Percentiles rank a stretch among this genome's conserved stretches.
Evolutionary conservation across 1,140 invertebrate genomes (phyloP).

Genomic region (Drosophila setifemur): DNA sequence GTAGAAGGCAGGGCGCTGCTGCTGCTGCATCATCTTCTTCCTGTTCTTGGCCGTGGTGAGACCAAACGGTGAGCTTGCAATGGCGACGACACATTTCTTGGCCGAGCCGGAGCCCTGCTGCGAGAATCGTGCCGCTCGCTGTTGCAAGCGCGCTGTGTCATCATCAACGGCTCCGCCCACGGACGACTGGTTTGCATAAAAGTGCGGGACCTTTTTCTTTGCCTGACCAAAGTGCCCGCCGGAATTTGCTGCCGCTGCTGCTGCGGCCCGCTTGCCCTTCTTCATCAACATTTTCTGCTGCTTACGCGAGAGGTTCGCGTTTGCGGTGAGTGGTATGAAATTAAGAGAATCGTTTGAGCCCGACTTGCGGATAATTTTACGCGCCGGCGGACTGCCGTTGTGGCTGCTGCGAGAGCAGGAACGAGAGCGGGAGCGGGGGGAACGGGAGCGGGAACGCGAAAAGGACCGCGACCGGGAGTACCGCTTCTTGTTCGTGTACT

Average conservation of each 20-base stretch:
- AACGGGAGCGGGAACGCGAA: conserved; percentile 58
- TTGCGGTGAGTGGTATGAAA: conserved; percentile 71
- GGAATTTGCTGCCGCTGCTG: conserved; percentile 21
- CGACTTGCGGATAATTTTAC: conserved; percentile 67
- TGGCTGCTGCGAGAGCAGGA: conserved; percentile 68
- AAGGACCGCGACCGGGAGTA: conserved; percentile 64
- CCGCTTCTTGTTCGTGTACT: conserved; percentile 64
- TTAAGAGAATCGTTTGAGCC: conserved; percentile 56
- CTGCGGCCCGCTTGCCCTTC: conserved; percentile 83
- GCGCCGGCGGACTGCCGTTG: conserved; percentile 57
- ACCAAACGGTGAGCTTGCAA: conserved; percentile 78
- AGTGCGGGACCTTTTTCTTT: conserved; percentile 85
- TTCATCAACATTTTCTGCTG: conserved; percentile 68
- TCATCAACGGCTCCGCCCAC: conserved; percentile 86
- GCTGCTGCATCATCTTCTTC: conserved; percentile 41
- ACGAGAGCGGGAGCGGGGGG: conserved; percentile 48
- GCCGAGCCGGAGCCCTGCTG: conserved; percentile 74
- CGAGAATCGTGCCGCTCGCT: conserved; percentile 93
- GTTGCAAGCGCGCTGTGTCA: conserved; percentile 89
- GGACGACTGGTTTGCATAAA: conserved; percentile 85
- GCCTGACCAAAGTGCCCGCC: conserved; percentile 6
- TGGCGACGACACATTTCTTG: conserved; percentile 77
- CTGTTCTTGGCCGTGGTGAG: conserved; percentile 77
- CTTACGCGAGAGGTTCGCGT: conserved; percentile 65
- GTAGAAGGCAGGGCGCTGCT: conserved; percentile 54